Base-by-base conservation (phyloP, 2,888 invertebrate genomes). In the Hetaerina titia region DNA sequence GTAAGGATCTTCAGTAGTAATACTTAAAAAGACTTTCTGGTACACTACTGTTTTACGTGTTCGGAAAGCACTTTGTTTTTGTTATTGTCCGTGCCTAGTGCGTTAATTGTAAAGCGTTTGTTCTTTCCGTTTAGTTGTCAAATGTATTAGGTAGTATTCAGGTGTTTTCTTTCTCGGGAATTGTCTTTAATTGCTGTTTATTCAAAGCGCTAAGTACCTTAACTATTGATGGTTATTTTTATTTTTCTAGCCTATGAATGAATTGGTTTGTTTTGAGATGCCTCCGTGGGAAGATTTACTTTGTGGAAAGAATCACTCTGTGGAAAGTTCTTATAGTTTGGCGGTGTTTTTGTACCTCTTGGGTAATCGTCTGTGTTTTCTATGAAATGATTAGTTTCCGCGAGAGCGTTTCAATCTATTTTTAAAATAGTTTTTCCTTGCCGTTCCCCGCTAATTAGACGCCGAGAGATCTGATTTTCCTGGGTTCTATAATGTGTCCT, bases 1-100 rank as follows among this genome's bases (percentile, higher is more conserved):
- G 98, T 98, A 97, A 98, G 98, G 17, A 60, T 60, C 13, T 31
- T 31, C 22, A 25, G 9, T 4, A 13, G 25, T 9, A 69, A n/a
- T 69, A n/a, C 22, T 69, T n/a, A 8, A 31, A 6, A 2, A 7
- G 13, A 31, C 31, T 31, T 31, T 4, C 7, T 81, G 31, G 5
- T 31, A 25, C 25, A 81, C 31, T 11, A 81, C 31, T 11, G 19
- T 81, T 11, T 69, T 17, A 69, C 19, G 22, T 17, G 69, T 19
- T 69, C 1, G 69, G n/a, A 69, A 4, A 60, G 69, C 19, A 7
- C n/a, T 8, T n/a, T 45, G 45, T 45, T 45, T 69, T 19, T n/a
- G n/a, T 0, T 69, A 8, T 69, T 69, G n/a, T 69, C 0, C 22
- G 7, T 22, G 22, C 69, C 19, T 69, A 69, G 7, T n/a, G 7